Percentiles rank a stretch among this genome's conserved stretches.
phyloP scores from a whole-genome alignment of 2,797 vertebrate species.

The Chelonia mydas region DNA sequence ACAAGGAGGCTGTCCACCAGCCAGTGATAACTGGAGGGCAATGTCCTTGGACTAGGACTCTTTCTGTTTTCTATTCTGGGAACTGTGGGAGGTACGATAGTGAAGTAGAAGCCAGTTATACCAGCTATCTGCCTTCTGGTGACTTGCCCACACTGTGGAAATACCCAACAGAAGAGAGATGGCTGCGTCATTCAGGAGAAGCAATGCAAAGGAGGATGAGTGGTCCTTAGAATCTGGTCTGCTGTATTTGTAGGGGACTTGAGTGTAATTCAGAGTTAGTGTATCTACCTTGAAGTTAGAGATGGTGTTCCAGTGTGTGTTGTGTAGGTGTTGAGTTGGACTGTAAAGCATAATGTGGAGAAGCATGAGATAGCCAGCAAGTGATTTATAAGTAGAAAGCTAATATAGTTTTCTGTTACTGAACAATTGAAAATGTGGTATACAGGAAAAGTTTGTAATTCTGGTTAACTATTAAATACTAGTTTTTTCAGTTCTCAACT shows the following conservation, averaged over 20 bases:
- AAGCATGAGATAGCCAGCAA: no score
- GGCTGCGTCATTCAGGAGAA: not conserved
- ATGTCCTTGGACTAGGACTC: not conserved
- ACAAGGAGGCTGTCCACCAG: not conserved
- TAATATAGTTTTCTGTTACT: no score
- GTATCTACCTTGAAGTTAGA: not conserved
- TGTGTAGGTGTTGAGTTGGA: not conserved
- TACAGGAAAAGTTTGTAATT: not conserved
- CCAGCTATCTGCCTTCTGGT: not conserved
- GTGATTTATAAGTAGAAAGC: no score
- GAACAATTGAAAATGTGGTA: no score
- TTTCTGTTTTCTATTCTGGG: not conserved
- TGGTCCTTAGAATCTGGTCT: not conserved
- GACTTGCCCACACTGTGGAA: not conserved
- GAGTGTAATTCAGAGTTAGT: not conserved
- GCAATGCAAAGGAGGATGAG: not conserved
- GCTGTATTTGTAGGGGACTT: not conserved
- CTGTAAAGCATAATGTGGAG: not conserved
- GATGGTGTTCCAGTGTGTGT: not conserved
- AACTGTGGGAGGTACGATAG: not conserved
- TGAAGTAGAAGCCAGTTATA: not conserved
- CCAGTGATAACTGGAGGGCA: accelerated
- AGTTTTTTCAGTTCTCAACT: not conserved
- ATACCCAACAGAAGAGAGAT: not conserved
- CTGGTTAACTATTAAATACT: not conserved